Percentiles rank a stretch among this genome's conserved stretches.
phyloP scores from a whole-genome alignment of 2,888 invertebrate species.

The Lasioglossum morio region DNA sequence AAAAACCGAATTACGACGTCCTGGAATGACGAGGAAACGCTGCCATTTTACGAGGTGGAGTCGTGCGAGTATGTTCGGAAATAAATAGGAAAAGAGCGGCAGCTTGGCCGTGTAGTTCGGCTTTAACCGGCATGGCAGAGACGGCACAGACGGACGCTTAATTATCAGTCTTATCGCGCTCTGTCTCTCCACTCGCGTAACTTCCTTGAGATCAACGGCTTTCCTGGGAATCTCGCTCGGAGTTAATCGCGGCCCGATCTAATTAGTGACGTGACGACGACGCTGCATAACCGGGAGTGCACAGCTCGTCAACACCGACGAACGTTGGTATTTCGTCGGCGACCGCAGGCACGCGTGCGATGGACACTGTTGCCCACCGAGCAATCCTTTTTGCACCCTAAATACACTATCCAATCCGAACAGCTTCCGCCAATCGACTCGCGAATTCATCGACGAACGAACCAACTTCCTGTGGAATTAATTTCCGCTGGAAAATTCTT shows the following conservation, averaged over 20 bases:
- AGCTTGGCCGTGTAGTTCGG: not conserved
- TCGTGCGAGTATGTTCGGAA: not conserved
- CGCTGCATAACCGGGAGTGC: constrained; percentile 35
- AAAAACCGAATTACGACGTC: not conserved
- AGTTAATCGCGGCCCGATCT: constrained; percentile 63
- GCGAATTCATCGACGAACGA: not conserved
- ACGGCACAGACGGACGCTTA: constrained; percentile 33
- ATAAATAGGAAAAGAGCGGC: constrained; percentile 14
- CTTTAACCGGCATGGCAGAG: constrained; percentile 30
- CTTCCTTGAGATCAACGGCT: constrained; percentile 58
- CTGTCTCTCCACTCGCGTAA: constrained; percentile 35
- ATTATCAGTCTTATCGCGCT: constrained; percentile 57
- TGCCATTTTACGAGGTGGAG: not conserved
- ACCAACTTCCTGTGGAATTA: not conserved
- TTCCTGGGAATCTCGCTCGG: constrained; percentile 57
- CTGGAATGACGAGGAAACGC: not conserved
- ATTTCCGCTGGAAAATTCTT: not conserved
- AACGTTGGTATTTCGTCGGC: constrained; percentile 24
- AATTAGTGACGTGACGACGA: constrained; percentile 64
- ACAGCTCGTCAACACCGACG: constrained; percentile 28
- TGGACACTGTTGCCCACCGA: not conserved
- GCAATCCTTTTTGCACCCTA: not conserved
- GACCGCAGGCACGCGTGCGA: constrained; percentile 19
- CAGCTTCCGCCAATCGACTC: not conserved
- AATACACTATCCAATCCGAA: not conserved